A percentile compares a stretch with the other conserved stretches of the same genome.
Conservation (phyloP, 2,113 vertebrate species). For the Eonycteris spelaea region DNA sequence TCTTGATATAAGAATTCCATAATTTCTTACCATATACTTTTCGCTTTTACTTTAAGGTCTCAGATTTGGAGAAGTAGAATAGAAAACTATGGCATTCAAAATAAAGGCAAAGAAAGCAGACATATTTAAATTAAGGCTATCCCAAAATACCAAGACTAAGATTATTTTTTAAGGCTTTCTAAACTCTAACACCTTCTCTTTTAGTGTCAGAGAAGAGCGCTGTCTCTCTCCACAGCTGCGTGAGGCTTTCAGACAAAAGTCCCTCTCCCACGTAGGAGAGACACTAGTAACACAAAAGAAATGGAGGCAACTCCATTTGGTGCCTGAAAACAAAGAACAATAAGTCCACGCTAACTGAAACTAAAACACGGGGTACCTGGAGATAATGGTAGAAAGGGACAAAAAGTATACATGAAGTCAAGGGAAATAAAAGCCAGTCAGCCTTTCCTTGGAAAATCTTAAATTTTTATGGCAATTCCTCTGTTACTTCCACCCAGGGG, state of each 20-base stretch:
- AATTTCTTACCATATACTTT: background rate
- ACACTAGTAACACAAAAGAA: slow-evolving; percentile 11
- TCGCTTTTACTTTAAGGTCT: background rate
- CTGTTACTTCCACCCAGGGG: background rate
- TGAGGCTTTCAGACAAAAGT: background rate
- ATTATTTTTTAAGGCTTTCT: background rate
- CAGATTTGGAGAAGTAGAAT: background rate
- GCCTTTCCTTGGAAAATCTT: background rate
- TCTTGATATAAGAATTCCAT: slow-evolving; percentile 11
- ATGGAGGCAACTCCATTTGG: background rate
- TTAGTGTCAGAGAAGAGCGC: background rate
- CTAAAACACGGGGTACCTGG: background rate
- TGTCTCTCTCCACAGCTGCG: background rate
- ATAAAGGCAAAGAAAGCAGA: background rate
- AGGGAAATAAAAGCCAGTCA: background rate
- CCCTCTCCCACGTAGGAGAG: background rate
- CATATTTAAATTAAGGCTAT: slow-evolving; percentile 3
- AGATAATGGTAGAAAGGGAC: background rate
- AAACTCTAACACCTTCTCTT: background rate
- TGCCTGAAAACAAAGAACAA: background rate
- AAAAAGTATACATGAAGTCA: background rate
- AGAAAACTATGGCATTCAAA: background rate
- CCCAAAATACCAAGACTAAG: background rate
- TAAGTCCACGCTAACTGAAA: background rate
- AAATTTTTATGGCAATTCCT: background rate